Evolutionary conservation across 2,113 vertebrate genomes (phyloP).

Genomic region (Nycticorax nycticorax): DNA sequence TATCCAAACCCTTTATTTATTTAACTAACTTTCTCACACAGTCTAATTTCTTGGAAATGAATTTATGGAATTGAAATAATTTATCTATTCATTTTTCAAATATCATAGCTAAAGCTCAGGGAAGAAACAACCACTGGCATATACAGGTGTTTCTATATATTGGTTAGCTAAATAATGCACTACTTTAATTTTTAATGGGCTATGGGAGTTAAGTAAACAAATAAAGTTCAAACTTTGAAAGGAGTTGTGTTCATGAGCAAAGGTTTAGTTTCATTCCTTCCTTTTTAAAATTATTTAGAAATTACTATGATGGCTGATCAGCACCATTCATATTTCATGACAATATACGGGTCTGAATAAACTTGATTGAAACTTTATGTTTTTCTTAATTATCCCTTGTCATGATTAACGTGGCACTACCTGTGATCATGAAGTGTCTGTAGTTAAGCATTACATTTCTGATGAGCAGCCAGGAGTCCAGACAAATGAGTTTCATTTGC

Average conservation of each 20-base stretch:
- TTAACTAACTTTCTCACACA: background rate
- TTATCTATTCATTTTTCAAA: background rate
- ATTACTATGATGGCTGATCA: background rate
- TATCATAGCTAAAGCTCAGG: background rate
- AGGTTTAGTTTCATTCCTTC: background rate
- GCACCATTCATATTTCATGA: background rate
- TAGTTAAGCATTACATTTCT: background rate
- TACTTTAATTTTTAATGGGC: background rate
- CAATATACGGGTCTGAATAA: background rate
- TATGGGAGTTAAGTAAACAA: background rate
- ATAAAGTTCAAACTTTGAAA: background rate
- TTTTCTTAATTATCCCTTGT: background rate
- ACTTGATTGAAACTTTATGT: background rate
- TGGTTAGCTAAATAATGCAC: background rate
- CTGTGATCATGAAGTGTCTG: background rate
- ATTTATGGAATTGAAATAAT: background rate
- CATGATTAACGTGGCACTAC: background rate
- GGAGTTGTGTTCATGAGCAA: background rate
- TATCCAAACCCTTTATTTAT: background rate
- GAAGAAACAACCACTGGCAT: fast-evolving
- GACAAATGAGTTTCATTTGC: background rate
- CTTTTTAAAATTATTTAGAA: background rate
- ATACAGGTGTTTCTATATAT: background rate
- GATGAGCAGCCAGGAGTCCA: background rate
- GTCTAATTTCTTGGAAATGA: background rate